These are phyloP conservation scores for Montipora capitata DNA, from an alignment of 92 coral and sea anemone species.

Conservation along the genomic window DNA sequence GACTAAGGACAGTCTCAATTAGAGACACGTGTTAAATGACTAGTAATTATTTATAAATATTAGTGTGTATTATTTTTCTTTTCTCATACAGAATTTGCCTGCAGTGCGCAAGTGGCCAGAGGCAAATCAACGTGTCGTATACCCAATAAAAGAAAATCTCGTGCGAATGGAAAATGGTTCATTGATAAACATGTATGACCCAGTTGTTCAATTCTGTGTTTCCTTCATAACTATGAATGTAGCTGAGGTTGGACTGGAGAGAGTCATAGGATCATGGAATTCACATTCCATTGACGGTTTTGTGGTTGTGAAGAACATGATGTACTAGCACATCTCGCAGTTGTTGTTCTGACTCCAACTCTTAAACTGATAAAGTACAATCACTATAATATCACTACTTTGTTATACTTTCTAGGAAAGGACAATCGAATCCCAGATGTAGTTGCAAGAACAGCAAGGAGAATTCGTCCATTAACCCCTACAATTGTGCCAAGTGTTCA, in stretches of 20 bases:
- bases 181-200: constrained; percentile 62
- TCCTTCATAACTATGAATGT: constrained; percentile 75
- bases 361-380: constrained; percentile 3
- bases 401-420: constrained; percentile 40
- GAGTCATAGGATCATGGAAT: constrained; percentile 74
- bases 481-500: constrained; percentile 60
- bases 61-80: constrained; percentile 1
- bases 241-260: constrained; percentile 69
- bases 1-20: constrained; percentile 6
- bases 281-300: constrained; percentile 77
- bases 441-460: constrained; percentile 43
- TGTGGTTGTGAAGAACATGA: background rate
- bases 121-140: constrained; percentile 71
- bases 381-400: constrained; percentile 6
- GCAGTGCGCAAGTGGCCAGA: constrained; percentile 87
- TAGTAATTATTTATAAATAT: constrained; percentile 9
- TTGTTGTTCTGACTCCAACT: constrained; percentile 6
- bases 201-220: constrained; percentile 69
- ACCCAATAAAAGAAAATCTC: constrained; percentile 76
- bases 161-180: constrained; percentile 69
- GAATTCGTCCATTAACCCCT: constrained; percentile 41
- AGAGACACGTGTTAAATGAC: constrained; percentile 6
- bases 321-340: constrained; percentile 8
- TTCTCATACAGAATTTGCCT: constrained; percentile 69
- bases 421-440: constrained; percentile 56